A percentile compares a stretch with the other conserved stretches of the same genome.
phyloP scores from a whole-genome alignment of 2,888 invertebrate genomes.

The Eurytoma californica region DNA sequence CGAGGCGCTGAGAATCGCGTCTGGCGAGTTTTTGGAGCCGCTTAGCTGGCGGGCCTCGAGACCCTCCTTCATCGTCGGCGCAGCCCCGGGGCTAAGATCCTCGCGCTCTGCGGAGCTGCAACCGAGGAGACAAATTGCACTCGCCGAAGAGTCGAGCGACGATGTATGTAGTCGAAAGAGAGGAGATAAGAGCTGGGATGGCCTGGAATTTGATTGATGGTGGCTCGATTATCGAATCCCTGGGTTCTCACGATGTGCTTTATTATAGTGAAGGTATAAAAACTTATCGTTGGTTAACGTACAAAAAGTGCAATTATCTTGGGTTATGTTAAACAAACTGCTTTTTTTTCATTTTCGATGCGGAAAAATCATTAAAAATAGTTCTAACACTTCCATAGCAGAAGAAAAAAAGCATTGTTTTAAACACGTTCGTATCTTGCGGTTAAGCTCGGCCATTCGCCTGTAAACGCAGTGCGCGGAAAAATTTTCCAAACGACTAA shows the following conservation, averaged over 20 bases:
- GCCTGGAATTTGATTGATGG: too few relatives aligned
- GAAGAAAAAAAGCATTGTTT: neutral
- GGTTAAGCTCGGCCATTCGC: neutral
- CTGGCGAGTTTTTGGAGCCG: constrained; percentile 36
- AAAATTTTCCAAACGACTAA: neutral
- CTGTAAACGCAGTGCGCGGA: neutral
- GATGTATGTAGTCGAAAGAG: neutral
- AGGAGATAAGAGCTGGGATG: neutral
- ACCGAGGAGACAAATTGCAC: constrained; percentile 11
- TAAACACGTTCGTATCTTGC: neutral
- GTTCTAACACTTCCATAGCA: too few relatives aligned
- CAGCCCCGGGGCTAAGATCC: too few relatives aligned
- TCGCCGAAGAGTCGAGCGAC: constrained; percentile 1
- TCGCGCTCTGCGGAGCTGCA: neutral
- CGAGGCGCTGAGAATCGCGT: neutral
- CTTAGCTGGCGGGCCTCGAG: constrained; percentile 19
- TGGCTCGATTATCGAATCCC: too few relatives aligned
- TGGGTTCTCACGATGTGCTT: too few relatives aligned
- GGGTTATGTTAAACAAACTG: too few relatives aligned
- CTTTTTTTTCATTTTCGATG: too few relatives aligned
- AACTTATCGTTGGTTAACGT: too few relatives aligned
- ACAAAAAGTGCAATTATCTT: too few relatives aligned
- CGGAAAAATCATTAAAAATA: too few relatives aligned
- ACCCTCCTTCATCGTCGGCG: neutral
- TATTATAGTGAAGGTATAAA: too few relatives aligned